Base-by-base conservation (phyloP, 2,888 invertebrate genomes). In the Hirtodrosophila histrioides region DNA sequence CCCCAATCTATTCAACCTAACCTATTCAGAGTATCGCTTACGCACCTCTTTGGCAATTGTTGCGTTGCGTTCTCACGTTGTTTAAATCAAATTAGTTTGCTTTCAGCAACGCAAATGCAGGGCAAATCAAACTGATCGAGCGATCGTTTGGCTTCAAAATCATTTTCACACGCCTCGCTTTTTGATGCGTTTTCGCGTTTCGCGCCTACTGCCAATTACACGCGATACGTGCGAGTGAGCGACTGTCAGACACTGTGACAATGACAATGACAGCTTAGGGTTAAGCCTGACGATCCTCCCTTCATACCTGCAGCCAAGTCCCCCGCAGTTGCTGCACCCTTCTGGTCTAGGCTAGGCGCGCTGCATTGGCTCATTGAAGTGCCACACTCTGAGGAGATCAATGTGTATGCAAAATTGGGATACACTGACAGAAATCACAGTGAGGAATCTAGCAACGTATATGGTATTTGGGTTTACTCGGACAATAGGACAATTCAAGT, bases 121-220 rank as follows among this genome's bases (percentile, higher is more conserved):
- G 33, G 39, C 43, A 44, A 49, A 49, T 55, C 53, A 53, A 39
- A 37, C 35, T 62, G 58, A 45, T 55, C 49, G 29, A 23, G 27
- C 27, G 27, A 11, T 43, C 36, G 53, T 33, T 31, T 45, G 43
- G 35, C 45, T 51, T 11, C 23, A n/a, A 45, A 73, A 75, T 69
- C 35, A 77, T 77, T 77, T 77, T 78, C 77, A 72, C 78, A 77
- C 78, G 78, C 71, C 75, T 75, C 48, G 48, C 64, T 50, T 55
- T 69, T 72, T 51, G 35, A 53, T 69, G 62, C 51, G 41, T 69
- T 51, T 69, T 66, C 44, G 62, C 62, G 44, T 54, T 77, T 71
- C 68, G 71, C 75, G 72, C 75, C 75, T 75, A 60, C 58, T 66
- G 69, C 69, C 71, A 77, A 74, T 77, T 71, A 68, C 69, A 57